These are phyloP conservation scores for Temnothorax ravouxi DNA, from an alignment of 2,888 invertebrate species.

Conservation along the genomic window DNA sequence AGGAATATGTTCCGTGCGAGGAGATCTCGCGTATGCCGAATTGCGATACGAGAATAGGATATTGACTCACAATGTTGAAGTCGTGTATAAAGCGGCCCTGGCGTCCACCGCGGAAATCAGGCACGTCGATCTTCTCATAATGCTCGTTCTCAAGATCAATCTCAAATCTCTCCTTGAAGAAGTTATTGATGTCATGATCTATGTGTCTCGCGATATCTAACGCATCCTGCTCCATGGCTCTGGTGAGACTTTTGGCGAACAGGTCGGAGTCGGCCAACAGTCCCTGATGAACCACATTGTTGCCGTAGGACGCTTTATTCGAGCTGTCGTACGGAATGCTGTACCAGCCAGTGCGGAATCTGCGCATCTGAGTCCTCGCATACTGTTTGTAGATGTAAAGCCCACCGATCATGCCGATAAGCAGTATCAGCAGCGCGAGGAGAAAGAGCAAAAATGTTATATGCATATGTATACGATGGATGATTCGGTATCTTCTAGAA, in stretches of 20 bases:
- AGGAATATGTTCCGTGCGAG: not conserved
- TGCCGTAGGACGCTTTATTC: slow-evolving; percentile 76
- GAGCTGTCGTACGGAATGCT: slow-evolving; percentile 88
- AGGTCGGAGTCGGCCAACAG: slow-evolving; percentile 77
- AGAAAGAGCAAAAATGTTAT: slow-evolving; percentile 91
- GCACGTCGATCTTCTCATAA: slow-evolving; percentile 95
- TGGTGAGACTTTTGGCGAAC: slow-evolving; percentile 73
- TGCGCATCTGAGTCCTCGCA: slow-evolving; percentile 88
- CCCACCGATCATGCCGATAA: slow-evolving; percentile 91
- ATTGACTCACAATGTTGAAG: slow-evolving; percentile 91
- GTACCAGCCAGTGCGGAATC: slow-evolving; percentile 90
- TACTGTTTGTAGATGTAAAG: slow-evolving; percentile 93
- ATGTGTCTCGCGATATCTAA: slow-evolving; percentile 64
- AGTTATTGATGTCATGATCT: slow-evolving; percentile 78
- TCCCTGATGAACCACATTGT: slow-evolving; percentile 74
- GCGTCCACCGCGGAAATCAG: slow-evolving; percentile 93
- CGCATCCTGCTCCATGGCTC: slow-evolving; percentile 71
- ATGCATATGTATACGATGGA: slow-evolving; percentile 88
- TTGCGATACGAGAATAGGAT: not conserved
- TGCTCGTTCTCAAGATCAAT: slow-evolving; percentile 91
- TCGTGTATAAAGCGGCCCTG: slow-evolving; percentile 96
- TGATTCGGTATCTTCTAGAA: slow-evolving; percentile 84
- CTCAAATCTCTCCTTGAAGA: slow-evolving; percentile 94
- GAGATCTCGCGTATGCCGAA: not conserved
- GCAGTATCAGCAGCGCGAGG: slow-evolving; percentile 90